Percentiles rank a stretch among this genome's conserved stretches.
Conservation (phyloP, 2,113 vertebrate genomes). For the Lepus americanus region DNA sequence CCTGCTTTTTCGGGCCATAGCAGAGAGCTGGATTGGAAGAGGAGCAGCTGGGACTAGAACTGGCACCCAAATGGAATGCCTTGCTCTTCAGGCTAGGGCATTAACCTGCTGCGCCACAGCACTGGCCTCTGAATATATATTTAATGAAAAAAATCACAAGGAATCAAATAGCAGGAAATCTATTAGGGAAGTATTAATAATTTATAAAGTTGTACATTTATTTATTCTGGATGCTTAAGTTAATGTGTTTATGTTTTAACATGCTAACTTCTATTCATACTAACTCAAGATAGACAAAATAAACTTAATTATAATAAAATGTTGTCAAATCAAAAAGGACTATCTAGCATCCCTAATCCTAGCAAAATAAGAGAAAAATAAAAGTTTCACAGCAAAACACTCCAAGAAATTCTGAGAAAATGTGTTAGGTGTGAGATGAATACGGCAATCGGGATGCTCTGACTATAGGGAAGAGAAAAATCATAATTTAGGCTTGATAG, state of each 20-base stretch:
- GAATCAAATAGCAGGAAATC: not conserved
- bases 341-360: not conserved
- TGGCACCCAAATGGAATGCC: too few species aligned
- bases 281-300: not conserved
- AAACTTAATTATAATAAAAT: not conserved
- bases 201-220: not conserved
- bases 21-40: too few species aligned
- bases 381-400: not conserved
- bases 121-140: too few species aligned
- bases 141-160: not conserved
- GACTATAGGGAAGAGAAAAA: not conserved
- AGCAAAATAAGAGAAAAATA: slow-evolving; percentile 10
- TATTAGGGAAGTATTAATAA: not conserved
- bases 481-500: too few species aligned
- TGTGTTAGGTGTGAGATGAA: not conserved
- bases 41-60: too few species aligned
- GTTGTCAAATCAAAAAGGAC: not conserved
- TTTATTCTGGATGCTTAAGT: not conserved
- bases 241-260: not conserved
- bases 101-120: too few species aligned
- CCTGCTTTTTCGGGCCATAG: too few species aligned
- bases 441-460: not conserved
- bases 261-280: not conserved
- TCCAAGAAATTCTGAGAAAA: not conserved
- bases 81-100: too few species aligned